phyloP scores from a whole-genome alignment of 2,888 invertebrate species.

The Biston betularia region DNA sequence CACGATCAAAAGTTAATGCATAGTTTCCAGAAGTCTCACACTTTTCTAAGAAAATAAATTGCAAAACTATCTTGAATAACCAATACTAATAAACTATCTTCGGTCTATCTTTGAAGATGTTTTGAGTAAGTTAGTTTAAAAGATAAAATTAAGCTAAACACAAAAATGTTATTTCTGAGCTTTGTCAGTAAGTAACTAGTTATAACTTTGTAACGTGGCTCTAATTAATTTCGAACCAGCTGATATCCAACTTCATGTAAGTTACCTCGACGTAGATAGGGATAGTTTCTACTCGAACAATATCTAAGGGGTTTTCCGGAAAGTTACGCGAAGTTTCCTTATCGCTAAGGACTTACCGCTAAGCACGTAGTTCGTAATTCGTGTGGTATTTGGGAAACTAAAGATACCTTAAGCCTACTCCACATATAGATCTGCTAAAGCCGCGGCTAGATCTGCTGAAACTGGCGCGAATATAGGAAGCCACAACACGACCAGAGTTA shows the following conservation, averaged over 20 bases:
- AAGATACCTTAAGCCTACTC: neutral
- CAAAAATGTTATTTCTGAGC: neutral
- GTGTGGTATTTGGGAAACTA: constrained; percentile 5
- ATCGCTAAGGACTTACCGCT: constrained; percentile 6
- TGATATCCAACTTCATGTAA: neutral
- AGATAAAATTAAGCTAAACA: too few species aligned
- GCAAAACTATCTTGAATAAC: too few species aligned
- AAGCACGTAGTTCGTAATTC: constrained; percentile 1
- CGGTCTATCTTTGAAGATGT: too few species aligned
- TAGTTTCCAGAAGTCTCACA: too few species aligned
- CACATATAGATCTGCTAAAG: too few species aligned
- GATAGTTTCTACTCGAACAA: constrained; percentile 1
- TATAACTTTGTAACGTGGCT: neutral
- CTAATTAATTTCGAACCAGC: constrained; percentile 1
- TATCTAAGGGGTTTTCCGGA: constrained; percentile 1
- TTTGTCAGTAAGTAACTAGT: neutral
- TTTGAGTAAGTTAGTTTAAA: too few species aligned
- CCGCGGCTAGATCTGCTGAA: too few species aligned
- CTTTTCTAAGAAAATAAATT: too few species aligned
- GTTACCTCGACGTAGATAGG: neutral
- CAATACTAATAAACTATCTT: too few species aligned
- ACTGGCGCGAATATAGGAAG: too few species aligned
- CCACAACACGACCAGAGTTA: too few species aligned
- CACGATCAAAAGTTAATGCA: too few species aligned
- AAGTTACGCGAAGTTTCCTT: constrained; percentile 3